Conservation (phyloP, 2,113 vertebrate species). For the Rutilus rutilus region DNA sequence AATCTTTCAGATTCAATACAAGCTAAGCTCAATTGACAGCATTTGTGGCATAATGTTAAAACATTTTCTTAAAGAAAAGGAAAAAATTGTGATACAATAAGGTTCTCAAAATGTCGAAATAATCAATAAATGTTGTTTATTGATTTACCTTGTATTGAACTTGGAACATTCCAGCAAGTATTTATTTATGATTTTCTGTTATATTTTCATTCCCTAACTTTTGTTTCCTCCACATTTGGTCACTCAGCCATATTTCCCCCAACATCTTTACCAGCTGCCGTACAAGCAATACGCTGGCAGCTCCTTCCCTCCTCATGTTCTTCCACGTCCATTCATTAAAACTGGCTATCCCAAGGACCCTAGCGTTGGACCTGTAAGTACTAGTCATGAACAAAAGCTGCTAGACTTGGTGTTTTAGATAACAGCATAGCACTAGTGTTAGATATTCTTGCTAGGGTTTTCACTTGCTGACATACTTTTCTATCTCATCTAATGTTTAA, state of each 20-base stretch:
- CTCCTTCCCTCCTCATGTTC: slow-evolving; percentile 77
- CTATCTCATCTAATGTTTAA: neutral
- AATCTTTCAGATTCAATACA: slow-evolving; percentile 7
- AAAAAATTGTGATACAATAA: neutral
- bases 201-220: slow-evolving; percentile 61
- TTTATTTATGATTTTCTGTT: slow-evolving; percentile 56
- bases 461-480: slow-evolving; percentile 11
- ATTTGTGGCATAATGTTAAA: neutral
- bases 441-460: slow-evolving; percentile 6
- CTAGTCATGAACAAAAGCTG: slow-evolving; percentile 46
- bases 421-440: neutral
- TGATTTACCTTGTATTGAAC: neutral
- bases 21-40: neutral
- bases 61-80: neutral
- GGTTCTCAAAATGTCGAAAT: neutral
- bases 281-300: slow-evolving; percentile 83
- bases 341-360: slow-evolving; percentile 82
- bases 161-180: neutral
- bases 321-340: slow-evolving; percentile 86
- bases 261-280: slow-evolving; percentile 92
- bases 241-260: slow-evolving; percentile 98
- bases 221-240: slow-evolving; percentile 72
- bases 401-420: slow-evolving; percentile 20
- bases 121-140: neutral
- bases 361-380: slow-evolving; percentile 90